Evolutionary conservation across 2,888 invertebrate genomes (phyloP).

Genomic region (Tetramorium bicarinatum): DNA sequence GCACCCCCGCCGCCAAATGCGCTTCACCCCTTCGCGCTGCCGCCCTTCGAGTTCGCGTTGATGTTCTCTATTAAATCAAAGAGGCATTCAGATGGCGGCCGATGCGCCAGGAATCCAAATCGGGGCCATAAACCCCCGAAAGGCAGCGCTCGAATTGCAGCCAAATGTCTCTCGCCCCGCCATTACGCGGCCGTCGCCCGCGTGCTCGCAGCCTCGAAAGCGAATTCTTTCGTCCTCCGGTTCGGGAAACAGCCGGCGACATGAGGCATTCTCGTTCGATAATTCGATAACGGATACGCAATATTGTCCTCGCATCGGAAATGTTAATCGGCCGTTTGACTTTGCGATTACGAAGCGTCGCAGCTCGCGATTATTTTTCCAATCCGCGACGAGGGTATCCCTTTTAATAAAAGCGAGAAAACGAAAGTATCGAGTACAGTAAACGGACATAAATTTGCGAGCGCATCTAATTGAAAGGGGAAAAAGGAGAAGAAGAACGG

Average conservation of each 20-base stretch:
- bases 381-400: slow-evolving; percentile 62
- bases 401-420: slow-evolving; percentile 78
- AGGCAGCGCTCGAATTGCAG: slow-evolving; percentile 69
- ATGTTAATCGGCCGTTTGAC: neutral
- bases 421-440: slow-evolving; percentile 81
- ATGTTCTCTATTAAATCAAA: slow-evolving; percentile 84
- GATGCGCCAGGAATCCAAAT: slow-evolving; percentile 83
- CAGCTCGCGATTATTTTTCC: slow-evolving; percentile 45
- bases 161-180: slow-evolving; percentile 59
- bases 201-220: neutral
- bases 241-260: neutral
- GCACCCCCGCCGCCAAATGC: slow-evolving; percentile 18
- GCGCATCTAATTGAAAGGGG: slow-evolving; percentile 85
- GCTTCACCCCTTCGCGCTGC: slow-evolving; percentile 60
- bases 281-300: neutral
- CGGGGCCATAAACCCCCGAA: slow-evolving; percentile 78
- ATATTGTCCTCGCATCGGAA: no score
- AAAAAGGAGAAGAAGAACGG: slow-evolving; percentile 75
- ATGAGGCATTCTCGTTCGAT: neutral
- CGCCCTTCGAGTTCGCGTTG: slow-evolving; percentile 74
- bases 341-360: neutral
- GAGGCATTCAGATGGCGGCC: slow-evolving; percentile 82
- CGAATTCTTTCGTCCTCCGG: slow-evolving; percentile 14
- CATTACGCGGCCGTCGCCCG: slow-evolving; percentile 37
- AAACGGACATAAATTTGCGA: slow-evolving; percentile 84